Base-by-base conservation (phyloP, 2,797 vertebrate genomes). In the Uromys caudimaculatus region DNA sequence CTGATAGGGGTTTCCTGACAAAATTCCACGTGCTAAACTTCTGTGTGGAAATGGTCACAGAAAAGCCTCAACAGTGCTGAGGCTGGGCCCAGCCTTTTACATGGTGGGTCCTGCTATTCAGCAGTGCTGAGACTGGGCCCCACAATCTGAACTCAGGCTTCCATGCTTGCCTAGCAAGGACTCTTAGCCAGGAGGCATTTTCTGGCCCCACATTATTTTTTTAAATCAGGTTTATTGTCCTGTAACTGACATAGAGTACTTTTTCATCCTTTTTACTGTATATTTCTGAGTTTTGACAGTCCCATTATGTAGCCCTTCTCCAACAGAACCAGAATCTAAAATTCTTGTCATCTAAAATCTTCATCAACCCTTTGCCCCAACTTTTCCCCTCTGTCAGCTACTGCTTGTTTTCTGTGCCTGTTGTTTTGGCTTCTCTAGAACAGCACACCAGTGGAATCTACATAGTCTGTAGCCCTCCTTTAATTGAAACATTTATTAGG, bases 231-330 rank as follows among this genome's bases (percentile, higher is more conserved):
- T 89, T 95, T 95, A 82, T 67, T 93, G 38, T 77, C 12, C 32
- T 83, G 23, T 47, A 78, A 69, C 86, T 83, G n/a, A 75, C 23
- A 35, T 7, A 79, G n/a, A 87, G 21, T 93, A 69, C 64, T 64
- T 94, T 87, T 89, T 76, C 3, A 52, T 52, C 71, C 8, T 85
- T 96, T 88, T 85, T 73, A 29, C 16, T 95, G 17, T 92, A 54
- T 6, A 32, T 60, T 96, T 86, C 35, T 95, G 52, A 91, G 90
- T 95, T 82, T 94, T 95, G 47, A 77, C 75, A 84, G n/a, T 58
- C 1, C 2, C 29, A 10, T 77, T 56, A 19, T 81, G 54, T 77
- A 91, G 58, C 38, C 12, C 54, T 27, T 19, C 8, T 62, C 32
- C 14, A 73, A 21, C 35, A 91, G 21, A 96, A 10, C 67, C 24